Evolutionary conservation across 2,888 invertebrate species (phyloP).

Genomic region (Endotricha flammealis): DNA sequence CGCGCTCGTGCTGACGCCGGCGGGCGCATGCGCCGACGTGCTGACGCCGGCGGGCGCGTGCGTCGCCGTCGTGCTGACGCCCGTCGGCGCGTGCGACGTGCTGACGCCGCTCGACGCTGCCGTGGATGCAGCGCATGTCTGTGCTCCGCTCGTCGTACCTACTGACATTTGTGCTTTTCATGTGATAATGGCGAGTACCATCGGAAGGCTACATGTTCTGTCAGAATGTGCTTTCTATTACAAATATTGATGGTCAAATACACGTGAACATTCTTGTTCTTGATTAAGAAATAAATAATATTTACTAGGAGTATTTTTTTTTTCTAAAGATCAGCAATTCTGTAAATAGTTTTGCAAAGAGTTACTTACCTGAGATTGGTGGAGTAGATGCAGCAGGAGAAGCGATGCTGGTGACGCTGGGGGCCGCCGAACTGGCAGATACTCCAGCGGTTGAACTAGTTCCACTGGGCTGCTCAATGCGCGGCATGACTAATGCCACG

Average conservation of each 20-base stretch:
- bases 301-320: no score
- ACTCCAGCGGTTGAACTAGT: conserved; percentile 35
- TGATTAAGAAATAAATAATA: no score
- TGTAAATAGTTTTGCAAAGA: no score
- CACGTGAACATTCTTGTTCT: no score
- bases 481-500: conserved; percentile 84
- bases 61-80: conserved; percentile 28
- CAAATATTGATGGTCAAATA: no score
- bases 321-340: no score
- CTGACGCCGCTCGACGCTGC: conserved; percentile 28
- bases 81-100: conserved; percentile 33
- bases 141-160: conserved; percentile 26
- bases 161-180: no score
- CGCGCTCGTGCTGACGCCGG: conserved; percentile 32
- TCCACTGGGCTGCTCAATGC: conserved; percentile 80
- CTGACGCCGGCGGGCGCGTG: conserved; percentile 34
- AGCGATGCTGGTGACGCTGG: conserved; percentile 30
- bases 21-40: conserved; percentile 20
- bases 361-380: conserved; percentile 30
- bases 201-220: no score
- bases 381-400: conserved; percentile 37
- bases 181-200: no score
- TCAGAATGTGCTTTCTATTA: no score
- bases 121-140: conserved; percentile 2
- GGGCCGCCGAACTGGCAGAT: conserved; percentile 27